Conservation (phyloP, 2,113 vertebrate genomes). For the Thunnus thynnus region DNA sequence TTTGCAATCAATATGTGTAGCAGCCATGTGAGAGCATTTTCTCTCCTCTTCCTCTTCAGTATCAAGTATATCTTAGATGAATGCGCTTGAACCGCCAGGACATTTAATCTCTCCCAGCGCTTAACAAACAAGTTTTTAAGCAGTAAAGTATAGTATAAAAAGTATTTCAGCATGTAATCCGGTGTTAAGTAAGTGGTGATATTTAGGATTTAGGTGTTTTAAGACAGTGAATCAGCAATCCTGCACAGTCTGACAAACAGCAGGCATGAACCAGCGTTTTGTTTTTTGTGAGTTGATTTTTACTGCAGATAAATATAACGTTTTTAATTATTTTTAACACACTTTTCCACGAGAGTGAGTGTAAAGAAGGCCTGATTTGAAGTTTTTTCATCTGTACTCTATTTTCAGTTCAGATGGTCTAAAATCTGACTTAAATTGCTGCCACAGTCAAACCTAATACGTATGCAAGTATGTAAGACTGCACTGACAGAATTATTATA, state of each 20-base stretch:
- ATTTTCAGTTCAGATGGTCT: background rate
- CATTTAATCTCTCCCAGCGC: constrained; percentile 32
- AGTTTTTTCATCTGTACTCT: too few relatives aligned
- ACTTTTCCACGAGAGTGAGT: background rate
- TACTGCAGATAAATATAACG: background rate
- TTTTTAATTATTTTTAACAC: background rate
- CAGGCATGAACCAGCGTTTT: background rate
- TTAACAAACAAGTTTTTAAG: constrained; percentile 36
- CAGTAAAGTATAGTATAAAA: background rate
- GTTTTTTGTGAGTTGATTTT: background rate
- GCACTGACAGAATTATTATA: background rate
- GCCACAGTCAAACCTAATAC: background rate
- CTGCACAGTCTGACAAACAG: background rate
- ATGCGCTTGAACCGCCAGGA: background rate
- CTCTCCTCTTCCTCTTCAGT: background rate
- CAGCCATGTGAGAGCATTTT: background rate
- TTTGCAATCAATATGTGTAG: background rate
- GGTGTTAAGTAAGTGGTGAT: background rate
- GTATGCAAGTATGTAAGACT: background rate
- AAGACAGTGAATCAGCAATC: background rate
- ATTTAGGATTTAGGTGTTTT: background rate
- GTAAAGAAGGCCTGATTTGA: background rate
- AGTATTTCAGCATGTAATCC: background rate
- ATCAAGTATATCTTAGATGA: constrained; percentile 49
- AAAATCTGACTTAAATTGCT: background rate